Base-by-base conservation (phyloP, 2,113 vertebrate species). In the Struthio camelus region DNA sequence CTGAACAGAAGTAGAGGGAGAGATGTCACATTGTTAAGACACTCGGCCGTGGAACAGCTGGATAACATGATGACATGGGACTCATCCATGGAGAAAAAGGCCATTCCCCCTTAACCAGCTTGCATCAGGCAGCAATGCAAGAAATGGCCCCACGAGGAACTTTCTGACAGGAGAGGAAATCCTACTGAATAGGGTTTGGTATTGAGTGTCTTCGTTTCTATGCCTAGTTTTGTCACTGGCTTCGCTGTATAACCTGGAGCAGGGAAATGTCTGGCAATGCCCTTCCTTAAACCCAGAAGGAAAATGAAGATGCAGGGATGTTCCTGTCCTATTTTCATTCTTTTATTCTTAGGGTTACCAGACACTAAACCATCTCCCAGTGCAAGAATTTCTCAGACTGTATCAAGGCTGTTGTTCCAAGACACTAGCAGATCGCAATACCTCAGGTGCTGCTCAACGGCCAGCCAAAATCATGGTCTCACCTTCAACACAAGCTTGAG, bases 261-360 rank as follows among this genome's bases (percentile, higher is more conserved):
- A 77, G n/a, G 25, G 22, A 36, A 36, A 19, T 11, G 32, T 9
- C 12, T 80, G 11, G 62, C 9, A 16, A 0, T 28, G 8, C 1
- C 30, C 1, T 62, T 12, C 50, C 34, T 50, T n/a, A 80, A 38
- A 73, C 7, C 20, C 23, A 27, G 32, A 28, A 62, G 10, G 11
- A 85, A 9, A 59, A 67, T 64, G 6, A 8, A 64, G 7, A 10
- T 36, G 3, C 32, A 48, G 8, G 10, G 22, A 71, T 71, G 3
- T 2, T 61, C 6, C 38, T 38, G 16, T 28, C 28, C 4, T 14
- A 14, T 65, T 77, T 80, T 80, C 17, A 14, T 78, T 66, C 9
- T n/a, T 38, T 24, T 70, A 0, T 54, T 2, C 2, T 53, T 70
- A 27, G 0, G 1, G 3, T 5, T 28, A 9, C 20, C 6, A 48